Evolutionary conservation across 2,888 invertebrate species (phyloP), one percentile per base, ranked within the genome.

Genomic region (Lepidochitona cinerea): DNA sequence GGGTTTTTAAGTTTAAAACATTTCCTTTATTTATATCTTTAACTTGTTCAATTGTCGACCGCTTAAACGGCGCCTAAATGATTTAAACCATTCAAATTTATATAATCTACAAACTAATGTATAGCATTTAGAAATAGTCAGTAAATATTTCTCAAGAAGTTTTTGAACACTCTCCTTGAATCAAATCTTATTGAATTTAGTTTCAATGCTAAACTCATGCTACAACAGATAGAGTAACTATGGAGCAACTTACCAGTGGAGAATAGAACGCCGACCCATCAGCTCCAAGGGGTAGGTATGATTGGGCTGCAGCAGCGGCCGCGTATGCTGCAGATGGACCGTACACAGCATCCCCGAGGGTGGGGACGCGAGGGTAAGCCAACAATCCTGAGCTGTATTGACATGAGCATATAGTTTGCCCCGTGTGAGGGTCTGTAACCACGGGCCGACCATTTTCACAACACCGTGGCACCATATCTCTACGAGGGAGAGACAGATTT

Each of bases 181-280:
- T n/a, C n/a, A n/a, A n/a, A n/a, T n/a, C n/a, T n/a, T n/a, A n/a
- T n/a, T n/a, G n/a, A n/a, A n/a, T n/a, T n/a, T n/a, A n/a, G n/a
- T n/a, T n/a, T n/a, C n/a, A n/a, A n/a, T n/a, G n/a, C n/a, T n/a
- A n/a, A n/a, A n/a, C n/a, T n/a, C n/a, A n/a, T n/a, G n/a, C n/a
- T n/a, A n/a, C n/a, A n/a, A n/a, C n/a, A n/a, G n/a, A n/a, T n/a
- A n/a, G n/a, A 23, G 23, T 4, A 5, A n/a, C 49, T 5, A 4
- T n/a, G 4, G 49, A 49, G 18, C 49, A 5, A 87, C 97, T 94
- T 93, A 97, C 97, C 95, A 97, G 91, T 83, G 97, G 96, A 79
- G 97, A 96, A 92, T 97, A 97, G 92, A 97, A 97, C 73, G 97
- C 97, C 68, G 97, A 97, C 89, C 96, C 96, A 66, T 91, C 91